Percentiles rank a stretch among this genome's conserved stretches.
Conservation (phyloP, 2,113 vertebrate genomes). For the Grammomys dolichurus region DNA sequence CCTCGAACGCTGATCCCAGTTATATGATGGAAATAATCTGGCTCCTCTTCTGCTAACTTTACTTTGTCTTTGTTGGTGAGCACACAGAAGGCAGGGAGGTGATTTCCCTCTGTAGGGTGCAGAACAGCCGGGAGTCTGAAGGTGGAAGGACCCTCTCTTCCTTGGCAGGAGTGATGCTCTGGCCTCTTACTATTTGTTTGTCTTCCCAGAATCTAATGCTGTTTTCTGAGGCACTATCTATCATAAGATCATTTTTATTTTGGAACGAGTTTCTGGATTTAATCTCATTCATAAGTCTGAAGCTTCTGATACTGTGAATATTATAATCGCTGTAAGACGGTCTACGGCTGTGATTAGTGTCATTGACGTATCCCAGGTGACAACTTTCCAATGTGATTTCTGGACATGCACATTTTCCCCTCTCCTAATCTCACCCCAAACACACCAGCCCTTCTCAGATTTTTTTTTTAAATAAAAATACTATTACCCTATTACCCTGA, state of each 20-base stretch:
- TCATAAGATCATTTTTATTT: background rate
- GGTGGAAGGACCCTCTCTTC: background rate
- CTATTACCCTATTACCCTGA: background rate
- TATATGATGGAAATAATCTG: background rate
- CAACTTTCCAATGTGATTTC: background rate
- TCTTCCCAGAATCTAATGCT: background rate
- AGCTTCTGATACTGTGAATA: background rate
- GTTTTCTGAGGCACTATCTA: background rate
- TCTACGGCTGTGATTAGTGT: background rate
- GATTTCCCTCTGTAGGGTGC: background rate
- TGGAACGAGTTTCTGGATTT: background rate
- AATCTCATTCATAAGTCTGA: background rate
- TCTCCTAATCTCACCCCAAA: too few relatives aligned
- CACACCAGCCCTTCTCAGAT: background rate
- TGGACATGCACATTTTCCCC: background rate
- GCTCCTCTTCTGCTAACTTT: background rate
- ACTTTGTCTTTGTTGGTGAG: background rate
- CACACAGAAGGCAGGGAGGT: background rate
- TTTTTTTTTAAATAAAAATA: conserved; percentile 19
- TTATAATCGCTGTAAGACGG: background rate
- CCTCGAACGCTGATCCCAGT: background rate
- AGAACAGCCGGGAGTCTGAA: background rate
- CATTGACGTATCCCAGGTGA: background rate
- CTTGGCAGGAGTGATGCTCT: background rate
- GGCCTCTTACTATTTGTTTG: background rate